These are phyloP conservation scores for Orchestes rusci DNA, from an alignment of 2,888 invertebrate genomes.

Conservation along the genomic window DNA sequence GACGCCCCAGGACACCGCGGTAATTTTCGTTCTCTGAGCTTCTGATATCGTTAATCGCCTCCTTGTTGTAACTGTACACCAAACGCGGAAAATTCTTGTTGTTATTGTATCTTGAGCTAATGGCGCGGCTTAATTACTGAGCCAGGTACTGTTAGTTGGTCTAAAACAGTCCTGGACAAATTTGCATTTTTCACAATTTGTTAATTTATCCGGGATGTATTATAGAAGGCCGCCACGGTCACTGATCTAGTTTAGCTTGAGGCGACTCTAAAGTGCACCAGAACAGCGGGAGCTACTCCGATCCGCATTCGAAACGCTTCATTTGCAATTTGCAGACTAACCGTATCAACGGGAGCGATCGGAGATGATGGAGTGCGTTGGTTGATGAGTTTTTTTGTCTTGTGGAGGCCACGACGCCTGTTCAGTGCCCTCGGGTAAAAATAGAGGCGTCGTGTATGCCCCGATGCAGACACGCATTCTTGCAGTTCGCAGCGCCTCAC, in stretches of 20 bases:
- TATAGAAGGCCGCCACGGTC: conserved; percentile 17
- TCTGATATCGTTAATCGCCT: conserved; percentile 23
- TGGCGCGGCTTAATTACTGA: conserved; percentile 19
- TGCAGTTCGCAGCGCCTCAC: conserved; percentile 21
- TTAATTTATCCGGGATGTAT: too few species aligned
- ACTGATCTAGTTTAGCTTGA: conserved; percentile 10
- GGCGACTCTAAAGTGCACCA: conserved; percentile 23
- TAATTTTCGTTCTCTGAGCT: conserved; percentile 17
- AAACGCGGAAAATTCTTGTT: conserved; percentile 19
- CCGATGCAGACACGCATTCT: conserved; percentile 24
- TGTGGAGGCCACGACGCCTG: too few species aligned
- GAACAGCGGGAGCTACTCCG: conserved; percentile 21
- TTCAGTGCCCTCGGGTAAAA: conserved; percentile 33
- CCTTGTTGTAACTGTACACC: conserved; percentile 20
- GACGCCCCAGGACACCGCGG: conserved; percentile 16
- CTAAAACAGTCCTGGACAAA: too few species aligned
- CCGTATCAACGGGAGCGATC: conserved; percentile 2
- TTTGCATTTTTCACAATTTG: too few species aligned
- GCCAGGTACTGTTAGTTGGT: conserved; percentile 19
- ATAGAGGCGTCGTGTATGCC: conserved; percentile 28
- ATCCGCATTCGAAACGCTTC: conserved; percentile 3
- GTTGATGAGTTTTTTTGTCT: too few species aligned
- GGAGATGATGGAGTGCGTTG: not conserved
- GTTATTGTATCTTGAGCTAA: conserved; percentile 21
- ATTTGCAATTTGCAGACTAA: conserved; percentile 5